phyloP scores from a whole-genome alignment of 2,888 invertebrate species.

The Mechanitis mazaeus region DNA sequence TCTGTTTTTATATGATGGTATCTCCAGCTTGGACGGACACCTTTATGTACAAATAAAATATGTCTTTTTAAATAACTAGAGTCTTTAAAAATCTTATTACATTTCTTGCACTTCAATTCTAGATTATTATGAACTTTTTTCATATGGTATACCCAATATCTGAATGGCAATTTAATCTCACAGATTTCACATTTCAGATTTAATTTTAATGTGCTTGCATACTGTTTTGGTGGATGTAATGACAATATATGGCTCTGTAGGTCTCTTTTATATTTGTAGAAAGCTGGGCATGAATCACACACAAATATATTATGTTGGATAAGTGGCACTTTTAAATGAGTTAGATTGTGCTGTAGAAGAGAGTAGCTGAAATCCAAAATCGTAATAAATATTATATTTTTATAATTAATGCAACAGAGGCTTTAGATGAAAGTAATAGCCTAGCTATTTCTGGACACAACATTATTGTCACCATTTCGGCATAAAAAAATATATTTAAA shows the following conservation, averaged over 20 bases:
- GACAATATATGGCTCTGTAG: conserved; percentile 19
- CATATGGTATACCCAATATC: conserved; percentile 35
- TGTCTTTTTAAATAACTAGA: conserved; percentile 27
- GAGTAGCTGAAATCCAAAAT: conserved; percentile 29
- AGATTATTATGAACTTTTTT: conserved; percentile 28
- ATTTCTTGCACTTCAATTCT: conserved; percentile 23
- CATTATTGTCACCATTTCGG: too few relatives aligned
- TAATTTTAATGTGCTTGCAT: conserved; percentile 1
- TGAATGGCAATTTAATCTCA: conserved; percentile 30
- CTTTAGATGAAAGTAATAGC: too few relatives aligned
- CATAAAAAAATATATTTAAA: too few relatives aligned
- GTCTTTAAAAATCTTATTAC: conserved; percentile 26
- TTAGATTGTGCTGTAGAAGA: conserved; percentile 33
- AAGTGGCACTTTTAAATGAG: conserved; percentile 32
- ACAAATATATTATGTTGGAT: conserved; percentile 16
- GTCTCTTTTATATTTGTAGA: conserved; percentile 13
- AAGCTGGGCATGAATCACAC: conserved; percentile 26
- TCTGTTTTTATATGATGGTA: conserved; percentile 5
- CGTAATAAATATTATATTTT: background rate
- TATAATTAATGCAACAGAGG: too few relatives aligned
- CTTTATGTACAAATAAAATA: conserved; percentile 21
- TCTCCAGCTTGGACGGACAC: conserved; percentile 16
- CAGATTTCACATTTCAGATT: conserved; percentile 27
- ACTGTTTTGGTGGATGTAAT: conserved; percentile 3
- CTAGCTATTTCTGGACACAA: too few relatives aligned